Percentiles rank a stretch among this genome's conserved stretches.
Conservation (phyloP, 2,888 invertebrate species). For the Oxystoma pomonae region DNA sequence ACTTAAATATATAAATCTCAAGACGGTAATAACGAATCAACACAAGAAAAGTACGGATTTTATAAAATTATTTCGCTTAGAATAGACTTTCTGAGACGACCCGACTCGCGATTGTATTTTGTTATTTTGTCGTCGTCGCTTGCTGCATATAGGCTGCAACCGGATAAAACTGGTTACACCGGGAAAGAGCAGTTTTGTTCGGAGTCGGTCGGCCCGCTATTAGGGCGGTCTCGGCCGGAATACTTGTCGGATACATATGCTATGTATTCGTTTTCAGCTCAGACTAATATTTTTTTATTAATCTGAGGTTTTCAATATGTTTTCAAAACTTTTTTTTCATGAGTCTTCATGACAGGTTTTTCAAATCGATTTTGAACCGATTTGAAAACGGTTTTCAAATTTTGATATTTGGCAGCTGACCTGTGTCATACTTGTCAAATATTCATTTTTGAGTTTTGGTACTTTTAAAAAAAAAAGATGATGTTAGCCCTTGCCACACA, state of each 20-base stretch:
- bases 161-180: constrained; percentile 45
- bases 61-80: neutral
- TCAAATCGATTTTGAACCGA: too few species aligned
- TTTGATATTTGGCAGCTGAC: too few species aligned
- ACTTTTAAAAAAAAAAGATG: too few species aligned
- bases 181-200: constrained; percentile 46
- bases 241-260: constrained; percentile 1
- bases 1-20: neutral
- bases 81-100: neutral
- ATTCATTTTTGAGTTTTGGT: too few species aligned
- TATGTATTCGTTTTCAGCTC: too few species aligned
- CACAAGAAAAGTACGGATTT: neutral
- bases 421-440: too few species aligned
- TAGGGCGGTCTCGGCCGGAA: constrained; percentile 13
- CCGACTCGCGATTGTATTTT: neutral
- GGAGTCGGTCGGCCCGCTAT: constrained; percentile 29
- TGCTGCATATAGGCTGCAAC: constrained; percentile 30
- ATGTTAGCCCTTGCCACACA: too few species aligned
- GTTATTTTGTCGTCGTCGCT: neutral
- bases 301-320: too few species aligned
- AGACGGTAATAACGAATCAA: neutral
- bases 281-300: too few species aligned
- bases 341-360: too few species aligned
- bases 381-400: too few species aligned
- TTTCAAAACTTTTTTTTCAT: too few species aligned